Conservation (phyloP, 92 coral and sea anemone genomes). For the Phenganax stokvisi region DNA sequence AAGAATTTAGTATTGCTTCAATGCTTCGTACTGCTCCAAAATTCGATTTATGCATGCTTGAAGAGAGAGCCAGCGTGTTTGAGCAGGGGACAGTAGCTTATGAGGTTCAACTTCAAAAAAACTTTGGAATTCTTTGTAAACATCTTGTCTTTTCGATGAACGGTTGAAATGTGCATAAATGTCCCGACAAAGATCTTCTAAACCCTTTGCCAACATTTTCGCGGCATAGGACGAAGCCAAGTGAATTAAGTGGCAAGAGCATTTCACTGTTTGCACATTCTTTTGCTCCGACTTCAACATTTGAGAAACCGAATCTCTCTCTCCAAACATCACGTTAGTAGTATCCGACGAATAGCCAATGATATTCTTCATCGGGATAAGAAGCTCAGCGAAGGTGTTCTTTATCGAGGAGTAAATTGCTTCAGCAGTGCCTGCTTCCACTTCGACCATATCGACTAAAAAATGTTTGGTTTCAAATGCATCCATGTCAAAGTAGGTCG, state of each 20-base stretch:
- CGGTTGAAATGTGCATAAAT: neutral
- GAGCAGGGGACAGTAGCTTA: conserved; percentile 50
- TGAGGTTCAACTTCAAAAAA: conserved; percentile 50
- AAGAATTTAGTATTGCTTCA: conserved; percentile 42
- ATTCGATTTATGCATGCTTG: conserved; percentile 52
- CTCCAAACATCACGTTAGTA: no score
- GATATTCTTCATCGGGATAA: neutral
- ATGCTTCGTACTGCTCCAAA: conserved; percentile 47
- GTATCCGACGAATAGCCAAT: no score
- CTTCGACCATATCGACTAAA: conserved; percentile 14
- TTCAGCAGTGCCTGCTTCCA: conserved; percentile 11
- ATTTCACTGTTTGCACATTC: conserved; percentile 16
- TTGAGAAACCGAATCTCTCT: neutral
- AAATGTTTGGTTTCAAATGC: conserved; percentile 4
- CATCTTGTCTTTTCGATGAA: neutral
- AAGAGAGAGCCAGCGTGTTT: conserved; percentile 57
- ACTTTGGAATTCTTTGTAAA: neutral
- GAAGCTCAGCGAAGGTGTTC: neutral
- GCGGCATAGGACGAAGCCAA: conserved; percentile 9
- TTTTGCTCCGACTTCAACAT: neutral
- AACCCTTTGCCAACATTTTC: neutral
- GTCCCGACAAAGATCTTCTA: conserved; percentile 7
- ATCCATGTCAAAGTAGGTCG: neutral
- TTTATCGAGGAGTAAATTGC: conserved; percentile 1
- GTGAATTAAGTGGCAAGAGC: conserved; percentile 4